Conservation (phyloP, 2,888 invertebrate species). For the Melanostoma scalare region DNA sequence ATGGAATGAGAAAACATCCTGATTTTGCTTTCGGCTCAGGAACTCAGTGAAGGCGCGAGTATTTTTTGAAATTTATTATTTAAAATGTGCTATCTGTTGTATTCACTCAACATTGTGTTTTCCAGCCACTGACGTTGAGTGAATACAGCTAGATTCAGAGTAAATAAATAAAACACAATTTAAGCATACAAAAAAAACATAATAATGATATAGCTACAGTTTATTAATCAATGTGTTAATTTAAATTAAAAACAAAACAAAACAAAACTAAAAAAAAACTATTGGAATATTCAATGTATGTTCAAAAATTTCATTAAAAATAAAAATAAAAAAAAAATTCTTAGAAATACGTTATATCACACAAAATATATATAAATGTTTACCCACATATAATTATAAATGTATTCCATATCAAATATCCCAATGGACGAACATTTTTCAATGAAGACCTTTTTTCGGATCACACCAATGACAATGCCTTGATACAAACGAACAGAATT, state of each 20-base stretch:
- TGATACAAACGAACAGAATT: background rate
- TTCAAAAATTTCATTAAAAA: slow-evolving; percentile 16
- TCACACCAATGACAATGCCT: slow-evolving; percentile 23
- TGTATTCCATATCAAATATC: slow-evolving; percentile 46
- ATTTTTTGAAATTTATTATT: slow-evolving; percentile 11
- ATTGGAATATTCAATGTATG: slow-evolving; percentile 39
- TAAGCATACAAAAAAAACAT: slow-evolving; percentile 12
- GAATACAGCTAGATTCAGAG: slow-evolving; percentile 39
- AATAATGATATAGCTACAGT: slow-evolving; percentile 54
- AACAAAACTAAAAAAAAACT: slow-evolving; percentile 17
- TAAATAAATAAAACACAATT: background rate
- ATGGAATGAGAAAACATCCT: background rate
- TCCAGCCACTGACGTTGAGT: slow-evolving; percentile 71
- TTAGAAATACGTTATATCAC: slow-evolving; percentile 30
- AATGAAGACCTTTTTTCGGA: slow-evolving; percentile 38
- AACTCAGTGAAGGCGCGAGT: slow-evolving; percentile 37
- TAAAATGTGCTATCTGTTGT: slow-evolving; percentile 47
- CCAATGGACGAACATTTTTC: slow-evolving; percentile 36
- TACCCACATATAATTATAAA: slow-evolving; percentile 37
- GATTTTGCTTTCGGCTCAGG: slow-evolving; percentile 24
- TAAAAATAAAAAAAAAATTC: slow-evolving; percentile 28
- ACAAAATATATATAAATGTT: slow-evolving; percentile 49
- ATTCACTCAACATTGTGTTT: slow-evolving; percentile 61
- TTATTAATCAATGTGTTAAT: slow-evolving; percentile 58
- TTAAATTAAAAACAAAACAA: slow-evolving; percentile 13